Base-by-base conservation (phyloP, 2,113 vertebrate genomes). In the Loxodonta africana region DNA sequence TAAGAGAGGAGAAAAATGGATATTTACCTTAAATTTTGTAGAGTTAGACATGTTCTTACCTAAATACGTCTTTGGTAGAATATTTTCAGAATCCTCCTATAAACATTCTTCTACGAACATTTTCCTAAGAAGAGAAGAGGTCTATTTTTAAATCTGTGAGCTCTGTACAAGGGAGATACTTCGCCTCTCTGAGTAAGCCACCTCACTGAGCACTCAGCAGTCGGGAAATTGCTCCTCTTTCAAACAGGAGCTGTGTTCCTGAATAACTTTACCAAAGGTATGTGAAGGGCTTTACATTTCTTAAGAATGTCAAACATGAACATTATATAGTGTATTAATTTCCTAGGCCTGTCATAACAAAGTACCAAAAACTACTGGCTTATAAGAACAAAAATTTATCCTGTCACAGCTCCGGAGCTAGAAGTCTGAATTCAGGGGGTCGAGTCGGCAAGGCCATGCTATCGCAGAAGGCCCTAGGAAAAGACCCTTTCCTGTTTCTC, bases 111-210 rank as follows among this genome's bases (percentile, higher is more conserved):
- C 63, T 73, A 26, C 3, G 46, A 88, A 83, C 44, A 57, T 82
- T 92, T 92, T 62, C n/a, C 94, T 84, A 33, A 51, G 83, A 95
- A 82, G 26, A 23, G 88, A 77, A 69, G 57, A 71, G 57, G 60
- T 62, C 74, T 95, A 62, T 96, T 93, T 97, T 95, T 63, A 86
- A 76, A 89, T 62, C 53, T 93, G 21, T 33, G 9, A 95, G 81
- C 80, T 84, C 71, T 65, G 33, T 12, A 20, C 73, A 15, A 88
- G 28, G 63, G n/a, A 89, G 9, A 20, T 0, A 4, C 51, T 92
- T 67, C 69, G 48, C 21, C 11, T 81, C 83, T 88, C 37, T 80
- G 8, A 74, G 53, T 82, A 80, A 86, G 33, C 2, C 0, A 2
- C 83, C 71, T 89, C 62, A 1, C 21, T 28, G 10, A 85, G 48